Evolutionary conservation across 2,113 vertebrate species (phyloP).

Genomic region (Phoxinus phoxinus): DNA sequence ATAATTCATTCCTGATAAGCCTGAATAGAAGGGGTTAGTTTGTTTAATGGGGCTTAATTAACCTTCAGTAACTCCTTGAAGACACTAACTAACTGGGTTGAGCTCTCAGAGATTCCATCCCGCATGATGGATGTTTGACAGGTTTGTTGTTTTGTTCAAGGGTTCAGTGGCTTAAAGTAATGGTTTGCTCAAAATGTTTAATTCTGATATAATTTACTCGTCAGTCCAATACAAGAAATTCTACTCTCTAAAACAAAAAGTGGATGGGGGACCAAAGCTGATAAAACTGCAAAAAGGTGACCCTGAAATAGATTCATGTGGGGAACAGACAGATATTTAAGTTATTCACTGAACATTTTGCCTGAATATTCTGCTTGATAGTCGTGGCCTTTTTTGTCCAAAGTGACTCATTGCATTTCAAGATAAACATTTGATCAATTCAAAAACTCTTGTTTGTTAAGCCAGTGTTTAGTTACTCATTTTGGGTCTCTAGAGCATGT

Average conservation of each 20-base stretch:
- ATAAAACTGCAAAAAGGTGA: not conserved
- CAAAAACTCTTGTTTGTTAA: not conserved
- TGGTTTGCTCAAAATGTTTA: not conserved
- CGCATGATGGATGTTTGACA: not conserved
- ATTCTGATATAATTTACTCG: not conserved
- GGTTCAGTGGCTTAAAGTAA: not conserved
- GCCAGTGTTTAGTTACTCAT: too few species aligned
- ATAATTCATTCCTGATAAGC: constrained; percentile 47
- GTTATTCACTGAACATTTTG: not conserved
- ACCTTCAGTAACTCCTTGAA: constrained; percentile 53
- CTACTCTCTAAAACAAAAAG: not conserved
- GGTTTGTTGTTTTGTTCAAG: not conserved
- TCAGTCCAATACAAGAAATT: not conserved
- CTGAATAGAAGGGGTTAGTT: constrained; percentile 46
- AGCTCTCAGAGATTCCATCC: not conserved
- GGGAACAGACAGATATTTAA: not conserved
- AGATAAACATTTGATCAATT: not conserved
- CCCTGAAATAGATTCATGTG: not conserved
- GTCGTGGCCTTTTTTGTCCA: not conserved
- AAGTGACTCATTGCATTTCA: not conserved
- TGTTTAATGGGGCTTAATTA: constrained; percentile 52
- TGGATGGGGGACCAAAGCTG: not conserved
- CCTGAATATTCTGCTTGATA: not conserved
- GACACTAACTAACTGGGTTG: constrained; percentile 14
- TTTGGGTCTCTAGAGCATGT: not conserved